A percentile compares a stretch with the other conserved stretches of the same genome.
Evolutionary conservation across 23 tunicate genomes (phyloP).

Genomic region (Styela clava): DNA sequence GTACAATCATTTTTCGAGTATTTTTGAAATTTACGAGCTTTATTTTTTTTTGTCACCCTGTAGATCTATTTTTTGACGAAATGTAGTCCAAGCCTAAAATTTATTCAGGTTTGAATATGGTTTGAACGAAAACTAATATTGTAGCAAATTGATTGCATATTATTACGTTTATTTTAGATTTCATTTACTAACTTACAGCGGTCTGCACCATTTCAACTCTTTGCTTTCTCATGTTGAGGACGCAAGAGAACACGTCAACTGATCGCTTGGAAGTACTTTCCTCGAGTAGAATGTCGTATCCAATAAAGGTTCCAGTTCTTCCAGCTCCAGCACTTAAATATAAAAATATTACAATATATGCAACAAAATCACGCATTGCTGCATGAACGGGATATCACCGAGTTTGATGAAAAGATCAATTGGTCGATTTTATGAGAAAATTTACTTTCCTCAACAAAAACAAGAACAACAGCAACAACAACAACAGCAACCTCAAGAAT

Average conservation of each 20-base stretch:
- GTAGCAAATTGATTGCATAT: not conserved
- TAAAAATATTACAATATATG: not conserved
- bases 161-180: not conserved
- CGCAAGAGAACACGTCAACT: not conserved
- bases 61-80: no score
- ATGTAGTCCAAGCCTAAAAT: no score
- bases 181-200: not conserved
- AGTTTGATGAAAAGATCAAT: not conserved
- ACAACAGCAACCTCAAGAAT: no score
- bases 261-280: not conserved
- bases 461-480: no score
- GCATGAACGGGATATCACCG: not conserved
- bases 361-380: not conserved
- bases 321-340: not conserved
- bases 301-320: slow-evolving; percentile 13
- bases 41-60: no score
- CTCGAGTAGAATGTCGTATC: not conserved
- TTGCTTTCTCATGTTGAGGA: slow-evolving; percentile 4
- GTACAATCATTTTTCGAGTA: not conserved
- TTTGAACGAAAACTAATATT: not conserved
- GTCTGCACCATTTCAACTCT: slow-evolving; percentile 6
- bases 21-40: no score
- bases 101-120: not conserved
- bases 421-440: no score
- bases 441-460: no score